Base-by-base conservation (phyloP, 2,113 vertebrate species). In the Gulo gulo region DNA sequence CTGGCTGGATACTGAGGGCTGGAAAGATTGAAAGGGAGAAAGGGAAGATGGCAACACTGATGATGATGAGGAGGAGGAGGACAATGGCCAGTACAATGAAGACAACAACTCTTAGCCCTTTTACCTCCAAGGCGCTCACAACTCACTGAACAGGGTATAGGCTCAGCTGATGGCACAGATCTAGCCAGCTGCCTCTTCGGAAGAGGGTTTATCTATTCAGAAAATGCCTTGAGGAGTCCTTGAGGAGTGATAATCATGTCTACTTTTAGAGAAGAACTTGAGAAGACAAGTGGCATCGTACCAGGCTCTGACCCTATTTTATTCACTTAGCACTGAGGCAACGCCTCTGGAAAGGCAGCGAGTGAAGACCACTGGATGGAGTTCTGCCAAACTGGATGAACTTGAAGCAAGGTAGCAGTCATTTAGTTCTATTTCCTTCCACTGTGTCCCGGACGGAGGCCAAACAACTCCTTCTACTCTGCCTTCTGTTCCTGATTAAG, bases 211-310 rank as follows among this genome's bases (percentile, higher is more conserved):
- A 78, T 15, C 57, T 94, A 39, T 94, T 87, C 16, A 94, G 81
- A 96, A 95, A 94, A 92, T 11, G 52, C 0, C 50, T 52, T 52
- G 50, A 65, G 86, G 55, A 63, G 88, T 36, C 82, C 92, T 89
- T 89, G 65, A 97, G 97, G 90, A 94, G 31, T 71, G 63, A 57
- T 61, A 83, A 95, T n/a, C 47, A 65, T 13, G 8, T 55, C 73
- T 65, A 87, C 79, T 78, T 90, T 87, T 42, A 93, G 79, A 96
- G 78, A 92, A 83, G 83, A 86, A 83, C 47, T 50, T 74, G 39
- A 90, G 65, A 87, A 81, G 89, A 42, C 84, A 95, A 69, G 52
- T 84, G 67, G 52, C 61, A 89, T 0, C 1, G 11, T 15, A 65
- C 87, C 34, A 24, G 29, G 6, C 16, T 91, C 39, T 50, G 13